These are phyloP conservation scores for Teleiodes luculella DNA, from an alignment of 2,888 invertebrate species.

Conservation along the genomic window DNA sequence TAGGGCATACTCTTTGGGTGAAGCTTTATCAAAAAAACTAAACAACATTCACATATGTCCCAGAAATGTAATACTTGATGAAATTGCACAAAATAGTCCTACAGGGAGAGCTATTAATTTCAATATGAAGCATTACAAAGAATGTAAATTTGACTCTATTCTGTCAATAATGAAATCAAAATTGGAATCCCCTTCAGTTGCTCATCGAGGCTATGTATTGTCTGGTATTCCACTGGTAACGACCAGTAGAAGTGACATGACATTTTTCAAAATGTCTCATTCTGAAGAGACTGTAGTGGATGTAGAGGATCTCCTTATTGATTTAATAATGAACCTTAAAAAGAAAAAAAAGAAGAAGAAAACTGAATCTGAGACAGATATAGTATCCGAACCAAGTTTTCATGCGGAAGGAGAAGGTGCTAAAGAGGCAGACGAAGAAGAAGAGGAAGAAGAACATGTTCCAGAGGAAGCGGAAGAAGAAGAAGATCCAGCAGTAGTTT, in stretches of 20 bases:
- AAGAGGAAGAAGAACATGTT: conserved; percentile 37
- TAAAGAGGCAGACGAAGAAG: conserved; percentile 31
- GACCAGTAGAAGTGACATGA: conserved; percentile 35
- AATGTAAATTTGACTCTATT: conserved; percentile 70
- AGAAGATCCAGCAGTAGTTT: conserved; percentile 39
- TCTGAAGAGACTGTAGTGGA: conserved; percentile 51
- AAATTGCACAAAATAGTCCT: conserved; percentile 73
- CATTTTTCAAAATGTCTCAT: conserved; percentile 35
- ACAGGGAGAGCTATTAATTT: conserved; percentile 79
- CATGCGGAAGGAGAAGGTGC: conserved; percentile 12
- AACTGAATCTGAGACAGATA: conserved; percentile 1
- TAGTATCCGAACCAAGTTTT: conserved; percentile 6
- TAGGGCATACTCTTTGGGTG: conserved; percentile 72
- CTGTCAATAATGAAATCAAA: conserved; percentile 73
- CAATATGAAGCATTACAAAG: conserved; percentile 75
- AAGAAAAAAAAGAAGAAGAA: conserved; percentile 45
- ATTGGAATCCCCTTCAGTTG: conserved; percentile 66
- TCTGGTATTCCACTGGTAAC: conserved; percentile 82
- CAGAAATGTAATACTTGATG: conserved; percentile 72
- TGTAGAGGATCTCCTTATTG: conserved; percentile 43
- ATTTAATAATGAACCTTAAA: conserved; percentile 48
- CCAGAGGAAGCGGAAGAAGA: conserved; percentile 38
- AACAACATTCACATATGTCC: conserved; percentile 80
- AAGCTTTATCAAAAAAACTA: conserved; percentile 75
- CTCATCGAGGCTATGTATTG: conserved; percentile 81